Base-by-base conservation (phyloP, 1,140 invertebrate species). In the Cyrtorhinus lividipennis region DNA sequence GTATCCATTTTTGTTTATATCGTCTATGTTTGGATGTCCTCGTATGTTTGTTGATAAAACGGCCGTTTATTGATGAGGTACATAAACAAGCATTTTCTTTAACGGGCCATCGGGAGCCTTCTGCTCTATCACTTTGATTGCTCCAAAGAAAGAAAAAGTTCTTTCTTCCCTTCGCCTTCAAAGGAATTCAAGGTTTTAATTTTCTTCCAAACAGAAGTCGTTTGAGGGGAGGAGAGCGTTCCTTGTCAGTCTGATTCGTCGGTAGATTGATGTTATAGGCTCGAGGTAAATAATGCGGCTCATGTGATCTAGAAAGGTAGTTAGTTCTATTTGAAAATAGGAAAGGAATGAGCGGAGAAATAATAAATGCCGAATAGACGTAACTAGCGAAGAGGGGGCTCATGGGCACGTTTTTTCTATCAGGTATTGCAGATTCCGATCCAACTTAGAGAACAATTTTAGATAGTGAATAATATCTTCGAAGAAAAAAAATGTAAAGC, bases 91-190 rank as follows among this genome's bases (percentile, higher is more conserved):
- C 48, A 53, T 12, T 53, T n/a, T 53, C 48, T 53, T 53, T 53
- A 53, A 53, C 48, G 20, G n/a, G 48, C 48, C 48, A 53, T 53
- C 48, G 48, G 48, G 48, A n/a, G n/a, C 5, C 48, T 53, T 53
- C 48, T 53, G 48, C 48, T 53, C 48, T 53, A 53, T 53, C 48
- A 53, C 48, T 53, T 53, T 53, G 48, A 53, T 53, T 53, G 48
- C 20, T 53, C 48, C 8, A 53, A 53, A 53, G 15, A 53, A 22
- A 20, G 20, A 53, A 20, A n/a, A n/a, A n/a, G n/a, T n/a, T n/a
- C n/a, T n/a, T n/a, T n/a, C n/a, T n/a, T n/a, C n/a, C n/a, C 20
- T 53, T 53, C n/a, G n/a, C 20, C 48, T 53, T 53, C 48, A 53
- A 53, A 53, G 20, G 48, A 38, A 15, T 15, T 20, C 18, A 12